Evolutionary conservation across 2,888 invertebrate genomes (phyloP).

Genomic region (Orthosia cruda): DNA sequence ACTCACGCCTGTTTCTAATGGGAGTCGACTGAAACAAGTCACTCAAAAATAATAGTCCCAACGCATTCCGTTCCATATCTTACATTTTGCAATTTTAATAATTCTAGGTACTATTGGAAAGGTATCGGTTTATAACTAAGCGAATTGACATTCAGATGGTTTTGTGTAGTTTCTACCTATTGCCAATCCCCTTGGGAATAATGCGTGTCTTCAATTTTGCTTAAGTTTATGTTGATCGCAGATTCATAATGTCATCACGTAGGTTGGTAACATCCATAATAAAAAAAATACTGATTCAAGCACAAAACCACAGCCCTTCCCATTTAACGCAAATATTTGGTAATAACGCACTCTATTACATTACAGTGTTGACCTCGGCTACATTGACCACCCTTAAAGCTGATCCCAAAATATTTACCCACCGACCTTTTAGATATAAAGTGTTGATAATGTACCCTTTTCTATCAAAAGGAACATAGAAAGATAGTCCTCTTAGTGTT

Average conservation of each 20-base stretch:
- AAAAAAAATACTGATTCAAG: not conserved
- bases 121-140: no score
- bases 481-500: slow-evolving; percentile 20
- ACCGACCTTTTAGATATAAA: slow-evolving; percentile 43
- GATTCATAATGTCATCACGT: no score
- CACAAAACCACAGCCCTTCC: slow-evolving; percentile 10
- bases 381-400: slow-evolving; percentile 24
- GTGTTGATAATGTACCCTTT: slow-evolving; percentile 45
- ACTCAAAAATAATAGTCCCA: no score
- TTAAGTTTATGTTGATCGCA: no score
- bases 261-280: not conserved
- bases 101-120: no score
- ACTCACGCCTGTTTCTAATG: not conserved
- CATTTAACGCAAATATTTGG: slow-evolving; percentile 39
- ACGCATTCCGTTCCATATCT: no score
- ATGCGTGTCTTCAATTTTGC: no score
- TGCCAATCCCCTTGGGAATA: no score
- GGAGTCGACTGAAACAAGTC: not conserved
- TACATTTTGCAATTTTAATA: no score
- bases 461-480: slow-evolving; percentile 14
- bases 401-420: slow-evolving; percentile 59
- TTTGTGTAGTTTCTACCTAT: no score
- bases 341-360: slow-evolving; percentile 29
- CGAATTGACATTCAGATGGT: no score
- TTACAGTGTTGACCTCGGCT: slow-evolving; percentile 33